Percentiles rank a stretch among this genome's conserved stretches.
phyloP scores from a whole-genome alignment of 2,113 vertebrate species.

The Phalacrocorax brasilianus region DNA sequence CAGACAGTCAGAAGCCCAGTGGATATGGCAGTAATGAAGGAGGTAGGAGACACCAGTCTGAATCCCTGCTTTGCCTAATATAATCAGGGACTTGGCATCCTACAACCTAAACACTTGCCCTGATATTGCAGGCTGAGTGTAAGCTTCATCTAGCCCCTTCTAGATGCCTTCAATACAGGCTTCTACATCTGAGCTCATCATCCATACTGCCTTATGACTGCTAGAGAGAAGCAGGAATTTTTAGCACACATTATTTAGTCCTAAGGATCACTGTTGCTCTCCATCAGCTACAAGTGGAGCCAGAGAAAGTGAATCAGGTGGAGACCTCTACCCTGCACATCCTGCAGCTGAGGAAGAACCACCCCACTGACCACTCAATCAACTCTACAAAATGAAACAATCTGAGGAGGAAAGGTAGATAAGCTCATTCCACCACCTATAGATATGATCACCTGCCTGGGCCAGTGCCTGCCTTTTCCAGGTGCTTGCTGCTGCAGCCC shows the following conservation, averaged over 20 bases:
- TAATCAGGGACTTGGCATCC: background rate
- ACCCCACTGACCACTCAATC: background rate
- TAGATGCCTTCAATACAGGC: background rate
- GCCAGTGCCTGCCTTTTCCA: background rate
- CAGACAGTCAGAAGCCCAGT: conserved; percentile 10
- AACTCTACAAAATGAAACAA: background rate
- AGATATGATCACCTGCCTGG: background rate
- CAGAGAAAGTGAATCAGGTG: background rate
- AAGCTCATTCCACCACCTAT: background rate
- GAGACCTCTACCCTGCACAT: background rate
- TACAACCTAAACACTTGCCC: background rate
- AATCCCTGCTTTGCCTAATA: background rate
- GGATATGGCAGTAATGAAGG: background rate
- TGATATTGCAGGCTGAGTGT: background rate
- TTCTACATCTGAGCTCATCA: background rate
- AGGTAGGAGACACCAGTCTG: conserved; percentile 25
- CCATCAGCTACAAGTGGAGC: background rate
- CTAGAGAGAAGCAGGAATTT: background rate
- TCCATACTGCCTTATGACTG: background rate
- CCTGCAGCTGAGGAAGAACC: background rate
- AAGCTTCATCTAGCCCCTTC: background rate
- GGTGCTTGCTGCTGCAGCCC: background rate
- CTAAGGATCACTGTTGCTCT: background rate
- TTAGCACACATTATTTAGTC: background rate
- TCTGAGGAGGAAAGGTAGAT: background rate